Evolutionary conservation across 2,797 vertebrate genomes (phyloP).

Genomic region (Taeniopygia guttata): DNA sequence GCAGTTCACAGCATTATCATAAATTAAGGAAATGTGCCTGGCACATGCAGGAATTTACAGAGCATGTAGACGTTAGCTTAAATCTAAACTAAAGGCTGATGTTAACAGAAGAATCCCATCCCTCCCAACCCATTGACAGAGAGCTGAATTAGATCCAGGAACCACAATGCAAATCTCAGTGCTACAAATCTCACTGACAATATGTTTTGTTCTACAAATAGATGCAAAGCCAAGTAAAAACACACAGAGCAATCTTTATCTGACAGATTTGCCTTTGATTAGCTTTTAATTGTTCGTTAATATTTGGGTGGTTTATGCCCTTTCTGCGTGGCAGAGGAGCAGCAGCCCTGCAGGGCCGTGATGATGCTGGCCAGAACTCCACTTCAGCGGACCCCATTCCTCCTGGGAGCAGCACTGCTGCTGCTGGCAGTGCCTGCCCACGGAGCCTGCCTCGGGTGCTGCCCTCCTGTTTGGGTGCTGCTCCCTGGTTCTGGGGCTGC

Average conservation of each 20-base stretch:
- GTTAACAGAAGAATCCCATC: conserved; percentile 3
- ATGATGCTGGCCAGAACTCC: background rate
- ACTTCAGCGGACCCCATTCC: background rate
- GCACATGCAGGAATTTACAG: background rate
- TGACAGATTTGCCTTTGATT: conserved; percentile 39
- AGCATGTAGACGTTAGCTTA: background rate
- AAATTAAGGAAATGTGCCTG: background rate
- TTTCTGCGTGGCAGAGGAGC: background rate
- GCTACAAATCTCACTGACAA: conserved; percentile 40
- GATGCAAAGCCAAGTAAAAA: conserved; percentile 27
- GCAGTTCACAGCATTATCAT: background rate
- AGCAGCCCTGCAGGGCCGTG: fast-evolving
- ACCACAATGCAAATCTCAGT: conserved; percentile 18
- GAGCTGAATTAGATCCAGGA: conserved; percentile 42
- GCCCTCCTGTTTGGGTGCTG: fast-evolving
- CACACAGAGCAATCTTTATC: background rate
- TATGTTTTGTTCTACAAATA: conserved; percentile 48
- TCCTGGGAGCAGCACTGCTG: fast-evolving
- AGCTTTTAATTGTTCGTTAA: conserved; percentile 47
- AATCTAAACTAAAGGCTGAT: conserved; percentile 6
- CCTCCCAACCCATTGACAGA: background rate
- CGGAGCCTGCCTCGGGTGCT: background rate
- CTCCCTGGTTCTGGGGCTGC: background rate
- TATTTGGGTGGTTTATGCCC: background rate
- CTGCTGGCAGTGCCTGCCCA: background rate